A percentile compares a stretch with the other conserved stretches of the same genome.
Evolutionary conservation across 2,888 invertebrate genomes (phyloP).

Genomic region (Matsumyia berberina): DNA sequence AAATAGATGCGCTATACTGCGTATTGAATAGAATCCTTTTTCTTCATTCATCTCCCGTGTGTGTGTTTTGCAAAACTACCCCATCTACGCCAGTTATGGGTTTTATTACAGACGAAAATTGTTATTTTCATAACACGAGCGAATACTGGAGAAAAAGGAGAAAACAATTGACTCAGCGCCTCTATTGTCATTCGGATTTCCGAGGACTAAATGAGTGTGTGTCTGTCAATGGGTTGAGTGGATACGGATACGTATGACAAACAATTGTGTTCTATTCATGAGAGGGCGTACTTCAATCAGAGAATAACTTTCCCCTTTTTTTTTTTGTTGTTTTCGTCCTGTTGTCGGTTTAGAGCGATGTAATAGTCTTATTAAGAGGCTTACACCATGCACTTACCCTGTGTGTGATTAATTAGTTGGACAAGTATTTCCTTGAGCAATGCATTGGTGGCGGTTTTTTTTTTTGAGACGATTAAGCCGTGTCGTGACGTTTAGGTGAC

Average conservation of each 20-base stretch:
- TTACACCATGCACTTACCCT: not conserved
- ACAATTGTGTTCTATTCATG: slow-evolving; percentile 14
- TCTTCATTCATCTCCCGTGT: not conserved
- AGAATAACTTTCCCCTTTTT: not conserved
- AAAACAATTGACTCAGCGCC: slow-evolving; percentile 61
- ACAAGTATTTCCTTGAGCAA: not conserved
- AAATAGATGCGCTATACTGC: slow-evolving; percentile 3
- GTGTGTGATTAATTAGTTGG: not conserved
- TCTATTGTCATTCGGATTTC: slow-evolving; percentile 46
- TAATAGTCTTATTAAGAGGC: slow-evolving; percentile 26
- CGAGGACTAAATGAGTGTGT: slow-evolving; percentile 31
- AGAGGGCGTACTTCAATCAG: slow-evolving; percentile 30
- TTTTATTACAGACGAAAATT: slow-evolving; percentile 44
- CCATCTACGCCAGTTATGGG: slow-evolving; percentile 9
- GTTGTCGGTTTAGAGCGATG: slow-evolving; percentile 14
- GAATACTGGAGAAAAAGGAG: slow-evolving; percentile 7
- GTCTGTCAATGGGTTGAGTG: slow-evolving; percentile 44
- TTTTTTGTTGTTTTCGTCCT: not conserved
- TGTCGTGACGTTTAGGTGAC: not conserved
- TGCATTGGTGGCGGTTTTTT: too few relatives aligned
- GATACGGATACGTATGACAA: slow-evolving; percentile 49
- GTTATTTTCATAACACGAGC: slow-evolving; percentile 35
- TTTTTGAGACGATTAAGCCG: too few relatives aligned
- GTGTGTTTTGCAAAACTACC: slow-evolving; percentile 6
- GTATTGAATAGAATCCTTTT: slow-evolving; percentile 31